A percentile compares a stretch with the other conserved stretches of the same genome.
Evolutionary conservation across 2,797 vertebrate genomes (phyloP).

Genomic region (Dendrocincla fuliginosa): DNA sequence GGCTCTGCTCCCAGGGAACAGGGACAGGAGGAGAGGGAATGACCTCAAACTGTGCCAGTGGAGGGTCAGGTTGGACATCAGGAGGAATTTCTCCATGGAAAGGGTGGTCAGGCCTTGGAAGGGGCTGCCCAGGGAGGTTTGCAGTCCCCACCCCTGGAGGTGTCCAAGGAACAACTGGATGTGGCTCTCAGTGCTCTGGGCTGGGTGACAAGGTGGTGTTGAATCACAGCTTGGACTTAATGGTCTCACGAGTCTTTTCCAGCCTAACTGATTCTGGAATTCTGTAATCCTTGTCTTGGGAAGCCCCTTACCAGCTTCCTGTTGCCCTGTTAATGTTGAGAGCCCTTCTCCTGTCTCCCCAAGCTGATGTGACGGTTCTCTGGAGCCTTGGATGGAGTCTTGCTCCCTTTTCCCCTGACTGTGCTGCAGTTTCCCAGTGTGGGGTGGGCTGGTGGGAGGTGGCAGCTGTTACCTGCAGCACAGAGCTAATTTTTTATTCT

Average conservation of each 20-base stretch:
- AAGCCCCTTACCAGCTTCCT: background rate
- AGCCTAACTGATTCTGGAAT: background rate
- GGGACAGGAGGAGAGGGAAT: background rate
- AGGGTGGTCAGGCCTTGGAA: background rate
- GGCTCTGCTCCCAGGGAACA: background rate
- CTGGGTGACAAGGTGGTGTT: background rate
- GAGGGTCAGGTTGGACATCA: background rate
- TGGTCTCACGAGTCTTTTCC: background rate
- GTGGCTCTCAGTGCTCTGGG: background rate
- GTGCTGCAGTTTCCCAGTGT: background rate
- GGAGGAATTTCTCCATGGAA: background rate
- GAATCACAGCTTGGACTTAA: background rate
- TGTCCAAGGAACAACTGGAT: background rate
- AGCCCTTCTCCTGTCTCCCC: background rate
- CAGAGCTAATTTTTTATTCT: background rate
- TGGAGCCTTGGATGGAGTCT: background rate
- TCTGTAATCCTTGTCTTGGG: background rate
- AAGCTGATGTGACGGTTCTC: background rate
- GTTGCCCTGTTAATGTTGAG: background rate
- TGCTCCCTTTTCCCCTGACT: constrained; percentile 18
- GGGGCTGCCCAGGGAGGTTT: background rate
- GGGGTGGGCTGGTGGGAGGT: background rate
- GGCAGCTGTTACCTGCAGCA: background rate
- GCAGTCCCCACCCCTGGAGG: background rate
- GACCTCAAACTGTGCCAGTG: background rate